phyloP scores from a whole-genome alignment of 2,797 vertebrate species.

The Loriculus beryllinus region DNA sequence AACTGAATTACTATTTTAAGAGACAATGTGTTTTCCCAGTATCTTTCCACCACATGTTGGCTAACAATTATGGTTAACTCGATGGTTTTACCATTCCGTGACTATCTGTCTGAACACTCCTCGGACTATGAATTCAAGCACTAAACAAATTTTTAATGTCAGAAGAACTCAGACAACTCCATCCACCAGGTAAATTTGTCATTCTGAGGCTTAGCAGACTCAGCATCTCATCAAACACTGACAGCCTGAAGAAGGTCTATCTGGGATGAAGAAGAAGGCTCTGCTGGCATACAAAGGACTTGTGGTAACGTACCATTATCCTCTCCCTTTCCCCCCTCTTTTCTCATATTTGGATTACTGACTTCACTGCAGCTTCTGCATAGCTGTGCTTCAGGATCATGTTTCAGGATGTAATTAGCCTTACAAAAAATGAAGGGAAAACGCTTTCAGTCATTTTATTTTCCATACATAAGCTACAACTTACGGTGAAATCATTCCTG shows the following conservation, averaged over 20 bases:
- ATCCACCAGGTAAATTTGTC: conserved; percentile 65
- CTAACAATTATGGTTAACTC: conserved; percentile 71
- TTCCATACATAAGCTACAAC: conserved; percentile 50
- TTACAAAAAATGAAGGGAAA: conserved; percentile 59
- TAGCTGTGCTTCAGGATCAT: conserved; percentile 23
- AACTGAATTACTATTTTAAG: conserved; percentile 3
- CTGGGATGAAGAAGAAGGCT: conserved; percentile 57
- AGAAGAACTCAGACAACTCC: conserved; percentile 8
- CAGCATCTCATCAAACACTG: conserved; percentile 16
- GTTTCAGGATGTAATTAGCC: conserved; percentile 68
- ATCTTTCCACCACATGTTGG: background rate
- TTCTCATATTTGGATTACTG: conserved; percentile 29
- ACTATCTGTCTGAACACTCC: conserved; percentile 22
- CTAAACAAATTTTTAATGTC: conserved; percentile 33
- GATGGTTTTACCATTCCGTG: conserved; percentile 37
- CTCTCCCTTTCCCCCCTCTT: background rate
- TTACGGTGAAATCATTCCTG: conserved; percentile 47
- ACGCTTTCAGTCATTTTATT: conserved; percentile 48
- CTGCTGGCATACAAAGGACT: conserved; percentile 49
- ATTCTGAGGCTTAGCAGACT: conserved; percentile 56
- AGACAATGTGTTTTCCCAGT: conserved; percentile 20
- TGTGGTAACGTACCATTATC: conserved; percentile 67
- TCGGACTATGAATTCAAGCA: conserved; percentile 8
- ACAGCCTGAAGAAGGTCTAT: conserved; percentile 26
- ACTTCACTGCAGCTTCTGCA: conserved; percentile 16